These are phyloP conservation scores for Hedya salicella DNA, from an alignment of 2,888 invertebrate genomes.

Conservation along the genomic window DNA sequence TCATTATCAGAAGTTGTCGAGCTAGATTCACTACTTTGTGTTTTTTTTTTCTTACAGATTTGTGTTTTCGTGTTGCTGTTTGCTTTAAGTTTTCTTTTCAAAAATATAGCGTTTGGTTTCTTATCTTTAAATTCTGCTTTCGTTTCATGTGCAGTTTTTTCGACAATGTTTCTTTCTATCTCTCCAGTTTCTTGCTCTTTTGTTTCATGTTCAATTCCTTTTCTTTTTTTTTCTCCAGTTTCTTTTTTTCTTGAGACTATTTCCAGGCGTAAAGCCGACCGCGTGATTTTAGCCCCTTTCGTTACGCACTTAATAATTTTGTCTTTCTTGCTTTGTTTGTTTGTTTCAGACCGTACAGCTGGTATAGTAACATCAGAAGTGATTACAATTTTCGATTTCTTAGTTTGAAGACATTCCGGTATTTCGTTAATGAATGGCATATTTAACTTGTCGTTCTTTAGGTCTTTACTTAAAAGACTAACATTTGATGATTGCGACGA, in stretches of 20 bases:
- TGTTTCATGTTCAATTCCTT: not conserved
- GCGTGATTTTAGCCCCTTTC: slow-evolving; percentile 9
- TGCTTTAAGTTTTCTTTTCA: not conserved
- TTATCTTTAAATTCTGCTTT: not conserved
- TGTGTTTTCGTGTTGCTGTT: not conserved
- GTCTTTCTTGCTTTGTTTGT: slow-evolving; percentile 10
- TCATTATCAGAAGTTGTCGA: slow-evolving; percentile 10
- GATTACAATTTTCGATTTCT: slow-evolving; percentile 11
- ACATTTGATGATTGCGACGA: too few species aligned
- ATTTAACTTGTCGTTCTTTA: not conserved
- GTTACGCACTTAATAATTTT: slow-evolving; percentile 10
- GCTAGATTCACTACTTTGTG: slow-evolving; percentile 17
- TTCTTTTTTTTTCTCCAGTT: not conserved
- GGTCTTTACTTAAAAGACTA: too few species aligned
- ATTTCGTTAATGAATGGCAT: slow-evolving; percentile 3
- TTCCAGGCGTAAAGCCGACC: slow-evolving; percentile 9
- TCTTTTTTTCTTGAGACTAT: not conserved
- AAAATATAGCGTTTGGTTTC: slow-evolving; percentile 1
- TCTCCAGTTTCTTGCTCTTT: slow-evolving; percentile 1
- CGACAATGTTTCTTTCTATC: not conserved
- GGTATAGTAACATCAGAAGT: slow-evolving; percentile 12
- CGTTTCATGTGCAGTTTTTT: slow-evolving; percentile 7
- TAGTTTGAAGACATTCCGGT: slow-evolving; percentile 9
- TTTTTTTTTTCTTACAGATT: not conserved
- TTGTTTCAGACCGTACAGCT: slow-evolving; percentile 5